Evolutionary conservation across 2,797 vertebrate species (phyloP).

Genomic region (Sphaeramia orbicularis): DNA sequence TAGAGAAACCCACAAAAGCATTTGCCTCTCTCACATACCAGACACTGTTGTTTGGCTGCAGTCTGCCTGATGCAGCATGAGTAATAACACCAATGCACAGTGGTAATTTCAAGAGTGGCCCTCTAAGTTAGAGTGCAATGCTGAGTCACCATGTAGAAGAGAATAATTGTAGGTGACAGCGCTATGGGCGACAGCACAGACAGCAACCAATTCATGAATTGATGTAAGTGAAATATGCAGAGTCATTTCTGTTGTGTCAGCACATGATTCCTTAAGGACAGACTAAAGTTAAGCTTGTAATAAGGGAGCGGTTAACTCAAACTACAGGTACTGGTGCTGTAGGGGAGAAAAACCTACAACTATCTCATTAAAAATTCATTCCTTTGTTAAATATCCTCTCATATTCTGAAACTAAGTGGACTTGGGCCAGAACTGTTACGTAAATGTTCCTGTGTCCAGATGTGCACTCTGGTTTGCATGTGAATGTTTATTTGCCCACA

Average conservation of each 20-base stretch:
- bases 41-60: constrained; percentile 48
- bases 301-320: constrained; percentile 44
- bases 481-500: constrained; percentile 32
- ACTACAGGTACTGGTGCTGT: constrained; percentile 44
- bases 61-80: constrained; percentile 67
- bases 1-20: constrained; percentile 17
- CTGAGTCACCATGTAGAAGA: constrained; percentile 69
- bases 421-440: too few relatives aligned
- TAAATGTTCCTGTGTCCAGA: background rate
- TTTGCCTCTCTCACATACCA: constrained; percentile 21
- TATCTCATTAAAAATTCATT: constrained; percentile 33
- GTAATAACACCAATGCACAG: constrained; percentile 56
- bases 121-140: constrained; percentile 55
- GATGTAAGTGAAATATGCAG: constrained; percentile 71
- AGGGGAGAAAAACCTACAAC: constrained; percentile 38
- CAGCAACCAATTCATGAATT: constrained; percentile 62
- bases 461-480: constrained; percentile 25
- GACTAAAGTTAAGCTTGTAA: constrained; percentile 55
- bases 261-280: constrained; percentile 55
- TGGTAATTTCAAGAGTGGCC: constrained; percentile 60
- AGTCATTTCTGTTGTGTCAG: constrained; percentile 75
- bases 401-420: constrained; percentile 6
- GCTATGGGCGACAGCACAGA: constrained; percentile 61
- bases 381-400: background rate
- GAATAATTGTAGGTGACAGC: constrained; percentile 74